phyloP scores from a whole-genome alignment of 2,113 vertebrate species.

The Oryzias curvinotus region DNA sequence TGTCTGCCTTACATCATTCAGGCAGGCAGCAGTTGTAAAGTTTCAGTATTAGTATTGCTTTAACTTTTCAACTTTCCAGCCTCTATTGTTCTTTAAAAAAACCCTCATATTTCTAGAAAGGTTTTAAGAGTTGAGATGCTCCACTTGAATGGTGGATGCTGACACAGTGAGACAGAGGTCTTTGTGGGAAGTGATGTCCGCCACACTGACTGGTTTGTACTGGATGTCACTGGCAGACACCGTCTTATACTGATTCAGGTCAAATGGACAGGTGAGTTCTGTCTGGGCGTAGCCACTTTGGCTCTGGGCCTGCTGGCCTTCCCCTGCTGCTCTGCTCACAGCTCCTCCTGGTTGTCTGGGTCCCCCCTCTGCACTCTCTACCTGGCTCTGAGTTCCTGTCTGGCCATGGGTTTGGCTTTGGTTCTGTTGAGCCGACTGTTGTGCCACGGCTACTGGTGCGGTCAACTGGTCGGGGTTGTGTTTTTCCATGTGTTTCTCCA shows the following conservation, averaged over 20 bases:
- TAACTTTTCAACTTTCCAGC: conserved; percentile 37
- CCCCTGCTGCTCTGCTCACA: conserved; percentile 67
- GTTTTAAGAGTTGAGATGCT: conserved; percentile 77
- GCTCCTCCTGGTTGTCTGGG: conserved; percentile 40
- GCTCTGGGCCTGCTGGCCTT: conserved; percentile 61
- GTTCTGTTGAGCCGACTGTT: conserved; percentile 76
- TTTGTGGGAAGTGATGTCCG: conserved; percentile 85
- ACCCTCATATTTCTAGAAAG: conserved; percentile 7
- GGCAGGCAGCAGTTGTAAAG: conserved; percentile 50
- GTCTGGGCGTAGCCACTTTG: conserved; percentile 77
- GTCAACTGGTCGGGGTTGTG: conserved; percentile 86
- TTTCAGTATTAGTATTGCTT: conserved; percentile 70
- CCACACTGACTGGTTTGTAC: conserved; percentile 79
- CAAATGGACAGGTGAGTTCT: conserved; percentile 84
- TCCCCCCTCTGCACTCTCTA: conserved; percentile 72
- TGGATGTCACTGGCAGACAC: conserved; percentile 79
- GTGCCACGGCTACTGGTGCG: conserved; percentile 50
- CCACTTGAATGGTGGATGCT: conserved; percentile 84
- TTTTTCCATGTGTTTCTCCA: conserved; percentile 99
- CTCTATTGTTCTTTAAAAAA: conserved; percentile 28
- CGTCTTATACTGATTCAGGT: conserved; percentile 95
- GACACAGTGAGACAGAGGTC: conserved; percentile 98
- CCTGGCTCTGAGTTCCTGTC: conserved; percentile 63
- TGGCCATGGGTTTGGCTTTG: conserved; percentile 65
- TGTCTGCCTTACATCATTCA: conserved; percentile 37